Evolutionary conservation across 2,888 invertebrate genomes (phyloP).

Genomic region (Sinopyrophorus schimmeli): DNA sequence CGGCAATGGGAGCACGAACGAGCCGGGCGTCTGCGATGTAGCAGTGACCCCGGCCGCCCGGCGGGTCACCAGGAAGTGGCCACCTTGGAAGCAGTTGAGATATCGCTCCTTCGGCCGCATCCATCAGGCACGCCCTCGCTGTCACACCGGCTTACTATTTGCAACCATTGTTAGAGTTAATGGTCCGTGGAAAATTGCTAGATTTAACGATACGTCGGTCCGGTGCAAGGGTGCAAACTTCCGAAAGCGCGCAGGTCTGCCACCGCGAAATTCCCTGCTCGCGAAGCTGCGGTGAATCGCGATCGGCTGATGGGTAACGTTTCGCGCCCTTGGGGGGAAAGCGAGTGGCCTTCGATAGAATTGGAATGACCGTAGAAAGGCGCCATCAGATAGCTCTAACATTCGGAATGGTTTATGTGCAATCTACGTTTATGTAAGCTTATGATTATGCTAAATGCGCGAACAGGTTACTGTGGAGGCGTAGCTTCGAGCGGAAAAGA

Average conservation of each 20-base stretch:
- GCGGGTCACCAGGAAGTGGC: conserved; percentile 39
- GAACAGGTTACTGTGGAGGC: conserved; percentile 45
- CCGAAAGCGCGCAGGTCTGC: too few species aligned
- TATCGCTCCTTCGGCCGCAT: conserved; percentile 37
- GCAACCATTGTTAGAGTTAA: conserved; percentile 38
- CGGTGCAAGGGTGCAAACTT: too few species aligned
- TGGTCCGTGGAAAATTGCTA: conserved; percentile 38
- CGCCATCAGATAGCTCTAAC: conserved; percentile 10
- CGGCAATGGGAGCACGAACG: conserved; percentile 27
- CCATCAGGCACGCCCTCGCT: conserved; percentile 41
- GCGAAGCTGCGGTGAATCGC: too few species aligned
- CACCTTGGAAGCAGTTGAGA: conserved; percentile 37
- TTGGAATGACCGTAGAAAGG: too few species aligned
- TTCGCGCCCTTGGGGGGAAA: too few species aligned
- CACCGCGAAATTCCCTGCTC: too few species aligned
- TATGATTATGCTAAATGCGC: conserved; percentile 37
- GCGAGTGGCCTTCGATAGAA: too few species aligned
- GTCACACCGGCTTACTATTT: conserved; percentile 37
- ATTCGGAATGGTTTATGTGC: conserved; percentile 16
- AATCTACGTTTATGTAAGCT: conserved; percentile 32
- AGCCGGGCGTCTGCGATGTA: conserved; percentile 29
- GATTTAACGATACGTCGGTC: conserved; percentile 27
- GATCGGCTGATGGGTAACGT: too few species aligned
- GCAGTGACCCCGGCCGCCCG: conserved; percentile 29
- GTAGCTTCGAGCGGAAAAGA: conserved; percentile 39